These are phyloP conservation scores for Muraenolepis orangiensis DNA, from an alignment of 2,797 vertebrate genomes.

Conservation along the genomic window DNA sequence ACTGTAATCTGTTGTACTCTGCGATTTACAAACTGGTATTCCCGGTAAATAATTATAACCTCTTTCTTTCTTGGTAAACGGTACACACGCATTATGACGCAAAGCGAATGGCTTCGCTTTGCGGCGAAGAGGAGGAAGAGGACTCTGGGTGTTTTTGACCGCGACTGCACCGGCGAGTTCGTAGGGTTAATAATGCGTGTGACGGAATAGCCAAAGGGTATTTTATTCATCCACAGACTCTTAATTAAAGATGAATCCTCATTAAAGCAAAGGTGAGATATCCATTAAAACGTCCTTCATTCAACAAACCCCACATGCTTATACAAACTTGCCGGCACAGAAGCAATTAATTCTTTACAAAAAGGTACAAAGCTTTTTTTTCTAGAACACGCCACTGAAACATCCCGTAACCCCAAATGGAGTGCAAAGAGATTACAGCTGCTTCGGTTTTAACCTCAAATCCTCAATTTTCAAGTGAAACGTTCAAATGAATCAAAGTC, in stretches of 20 bases:
- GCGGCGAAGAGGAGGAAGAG: not conserved
- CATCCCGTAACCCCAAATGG: not conserved
- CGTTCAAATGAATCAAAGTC: not conserved
- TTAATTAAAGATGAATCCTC: slow-evolving; percentile 38
- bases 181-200: slow-evolving; percentile 26
- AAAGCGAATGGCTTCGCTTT: too few species aligned
- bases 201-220: slow-evolving; percentile 16
- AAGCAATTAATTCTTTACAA: not conserved
- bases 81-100: too few species aligned
- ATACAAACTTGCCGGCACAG: not conserved
- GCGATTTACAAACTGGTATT: too few species aligned
- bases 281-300: not conserved
- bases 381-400: not conserved
- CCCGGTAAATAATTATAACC: not conserved
- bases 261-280: not conserved
- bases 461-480: not conserved
- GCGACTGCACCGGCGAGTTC: not conserved
- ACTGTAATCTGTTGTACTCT: too few species aligned
- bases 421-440: not conserved
- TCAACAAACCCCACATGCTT: not conserved
- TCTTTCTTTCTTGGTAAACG: too few species aligned
- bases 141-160: not conserved
- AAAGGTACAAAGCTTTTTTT: not conserved
- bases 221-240: slow-evolving; percentile 17
- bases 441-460: not conserved